Base-by-base conservation (phyloP, 2,113 vertebrate species). In the Chloroceryle aenea region DNA sequence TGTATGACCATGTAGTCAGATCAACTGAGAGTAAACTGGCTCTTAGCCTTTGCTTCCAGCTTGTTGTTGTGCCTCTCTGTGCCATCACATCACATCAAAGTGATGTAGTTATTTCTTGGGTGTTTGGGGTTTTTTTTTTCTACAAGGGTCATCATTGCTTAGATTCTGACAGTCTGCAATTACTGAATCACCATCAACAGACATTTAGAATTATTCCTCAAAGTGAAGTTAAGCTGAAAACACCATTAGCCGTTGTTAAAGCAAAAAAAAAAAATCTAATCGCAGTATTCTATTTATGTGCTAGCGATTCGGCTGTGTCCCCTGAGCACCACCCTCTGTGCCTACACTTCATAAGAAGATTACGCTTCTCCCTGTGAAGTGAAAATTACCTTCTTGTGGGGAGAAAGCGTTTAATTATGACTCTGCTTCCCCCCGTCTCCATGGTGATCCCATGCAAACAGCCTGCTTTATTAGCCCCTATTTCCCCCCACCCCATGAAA, bases 381-480 rank as follows among this genome's bases (percentile, higher is more conserved):
- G 96, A 97, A 96, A 98, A 98, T 97, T 97, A 91, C 97, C 97
- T 98, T 95, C 96, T 89, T 20, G 94, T 55, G 69, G 89, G 94
- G 96, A 97, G 97, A 95, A 45, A 95, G 96, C 95, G 38, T 96
- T 97, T 97, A 98, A 98, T 98, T 96, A 95, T 71, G 94, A 91
- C 96, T 96, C 97, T 97, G 98, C 98, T 98, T 97, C 94, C 96
- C 91, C 90, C 17, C 5, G 97, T 98, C 96, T 97, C 98, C 98
- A 98, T 98, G 98, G 98, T 45, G 97, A 98, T 87, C 10, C 85
- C 91, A 21, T 52, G 90, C 95, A 85, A 97, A 88, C 92, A 90
- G 93, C 97, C 89, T 14, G 87, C 82, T 96, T 94, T 93, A 96
- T 93, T 82, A 97, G 95, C 84, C 92, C 87, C 89, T 58, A 22